Conservation (phyloP, 2,797 vertebrate species). For the Lemur catta region DNA sequence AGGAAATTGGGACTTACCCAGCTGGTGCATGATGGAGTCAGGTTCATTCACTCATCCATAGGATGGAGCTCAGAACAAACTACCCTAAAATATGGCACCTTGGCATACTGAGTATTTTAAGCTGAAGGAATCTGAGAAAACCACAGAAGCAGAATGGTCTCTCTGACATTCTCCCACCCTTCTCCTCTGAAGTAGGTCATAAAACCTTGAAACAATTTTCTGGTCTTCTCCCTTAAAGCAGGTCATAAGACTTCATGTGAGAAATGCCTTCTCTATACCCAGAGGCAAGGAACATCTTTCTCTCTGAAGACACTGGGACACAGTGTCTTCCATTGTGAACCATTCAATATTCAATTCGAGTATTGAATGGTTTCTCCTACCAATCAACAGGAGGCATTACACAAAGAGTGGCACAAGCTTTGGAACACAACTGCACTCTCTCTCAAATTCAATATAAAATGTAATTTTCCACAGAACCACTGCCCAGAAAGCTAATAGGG, state of each 20-base stretch:
- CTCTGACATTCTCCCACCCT: background rate
- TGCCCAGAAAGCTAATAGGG: slow-evolving; percentile 36
- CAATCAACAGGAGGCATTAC: background rate
- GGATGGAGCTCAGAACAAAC: background rate
- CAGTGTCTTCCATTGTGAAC: too few relatives aligned
- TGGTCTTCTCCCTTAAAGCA: background rate
- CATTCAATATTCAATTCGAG: too few relatives aligned
- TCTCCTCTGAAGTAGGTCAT: background rate
- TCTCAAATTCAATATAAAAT: slow-evolving; percentile 47
- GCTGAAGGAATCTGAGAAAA: background rate
- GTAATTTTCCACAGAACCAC: slow-evolving; percentile 28
- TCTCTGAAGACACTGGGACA: background rate
- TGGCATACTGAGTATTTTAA: background rate
- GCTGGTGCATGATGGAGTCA: background rate
- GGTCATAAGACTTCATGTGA: background rate
- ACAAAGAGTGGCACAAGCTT: background rate
- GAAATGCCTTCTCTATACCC: background rate
- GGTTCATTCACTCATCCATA: background rate
- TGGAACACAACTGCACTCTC: background rate
- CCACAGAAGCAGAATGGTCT: background rate
- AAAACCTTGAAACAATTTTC: background rate
- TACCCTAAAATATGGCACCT: background rate
- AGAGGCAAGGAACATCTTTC: background rate
- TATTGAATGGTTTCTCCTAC: background rate
- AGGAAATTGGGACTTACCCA: background rate